phyloP scores from a whole-genome alignment of 2,113 vertebrate genomes.

The mouse (Mus musculus) region DNA sequence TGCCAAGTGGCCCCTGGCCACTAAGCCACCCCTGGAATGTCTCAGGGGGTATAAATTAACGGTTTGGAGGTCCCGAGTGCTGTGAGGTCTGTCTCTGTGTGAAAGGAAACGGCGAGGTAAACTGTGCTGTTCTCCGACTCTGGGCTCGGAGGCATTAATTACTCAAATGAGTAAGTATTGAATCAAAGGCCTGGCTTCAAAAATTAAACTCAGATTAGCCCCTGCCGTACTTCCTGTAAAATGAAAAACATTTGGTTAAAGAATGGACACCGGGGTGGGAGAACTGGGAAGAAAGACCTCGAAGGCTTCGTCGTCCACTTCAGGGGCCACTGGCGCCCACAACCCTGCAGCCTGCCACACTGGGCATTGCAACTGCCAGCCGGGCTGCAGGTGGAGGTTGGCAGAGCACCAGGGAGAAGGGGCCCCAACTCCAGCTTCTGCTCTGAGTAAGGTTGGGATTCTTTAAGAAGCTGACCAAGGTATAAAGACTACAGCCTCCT shows the following conservation, averaged over 20 bases:
- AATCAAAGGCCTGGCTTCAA: conserved; percentile 79
- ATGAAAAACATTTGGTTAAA: conserved; percentile 73
- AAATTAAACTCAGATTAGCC: conserved; percentile 79
- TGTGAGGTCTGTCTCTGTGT: conserved; percentile 54
- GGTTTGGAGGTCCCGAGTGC: conserved; percentile 23
- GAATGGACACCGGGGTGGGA: conserved; percentile 9
- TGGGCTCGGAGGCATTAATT: conserved; percentile 76
- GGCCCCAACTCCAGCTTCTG: neutral
- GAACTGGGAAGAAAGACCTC: neutral
- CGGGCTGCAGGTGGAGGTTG: too few species aligned
- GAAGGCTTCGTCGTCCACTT: rapidly evolving
- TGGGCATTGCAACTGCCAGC: rapidly evolving
- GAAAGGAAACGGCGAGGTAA: neutral
- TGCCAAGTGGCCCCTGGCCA: neutral
- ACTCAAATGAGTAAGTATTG: conserved; percentile 77
- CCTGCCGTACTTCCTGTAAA: conserved; percentile 71
- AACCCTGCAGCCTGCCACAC: neutral
- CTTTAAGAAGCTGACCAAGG: neutral
- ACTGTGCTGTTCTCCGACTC: conserved; percentile 26
- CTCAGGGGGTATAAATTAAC: conserved; percentile 51
- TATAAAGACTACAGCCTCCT: neutral
- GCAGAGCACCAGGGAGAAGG: rapidly evolving
- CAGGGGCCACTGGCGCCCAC: neutral
- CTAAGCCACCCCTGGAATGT: conserved; percentile 49
- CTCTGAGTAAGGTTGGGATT: neutral